phyloP scores from a whole-genome alignment of 2,888 invertebrate genomes.

The Gibbula magus region DNA sequence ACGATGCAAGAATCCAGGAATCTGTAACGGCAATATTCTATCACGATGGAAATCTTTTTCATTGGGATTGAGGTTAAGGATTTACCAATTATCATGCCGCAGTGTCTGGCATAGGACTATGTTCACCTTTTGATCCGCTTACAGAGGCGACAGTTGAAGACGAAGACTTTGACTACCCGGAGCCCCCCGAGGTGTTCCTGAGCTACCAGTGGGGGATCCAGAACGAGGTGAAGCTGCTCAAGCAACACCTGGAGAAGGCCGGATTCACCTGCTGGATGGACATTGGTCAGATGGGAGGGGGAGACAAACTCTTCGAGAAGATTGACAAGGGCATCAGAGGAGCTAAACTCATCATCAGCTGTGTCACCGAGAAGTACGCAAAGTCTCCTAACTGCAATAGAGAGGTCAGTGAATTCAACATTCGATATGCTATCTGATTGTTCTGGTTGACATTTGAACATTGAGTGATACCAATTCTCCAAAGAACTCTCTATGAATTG shows the following conservation, averaged over 20 bases:
- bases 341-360: slow-evolving; percentile 67
- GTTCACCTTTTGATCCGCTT: background rate
- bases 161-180: slow-evolving; percentile 45
- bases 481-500: no score
- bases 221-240: slow-evolving; percentile 65
- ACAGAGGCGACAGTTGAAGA: slow-evolving; percentile 56
- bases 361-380: slow-evolving; percentile 69
- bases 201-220: slow-evolving; percentile 73
- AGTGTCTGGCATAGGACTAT: no score
- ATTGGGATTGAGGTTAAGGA: no score
- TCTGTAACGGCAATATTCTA: no score
- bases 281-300: slow-evolving; percentile 73
- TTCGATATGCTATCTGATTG: no score
- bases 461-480: no score
- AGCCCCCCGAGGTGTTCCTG: slow-evolving; percentile 53
- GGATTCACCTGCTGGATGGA: slow-evolving; percentile 73
- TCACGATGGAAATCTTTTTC: no score
- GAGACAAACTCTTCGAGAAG: slow-evolving; percentile 71
- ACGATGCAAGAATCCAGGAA: no score
- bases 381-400: slow-evolving; percentile 62
- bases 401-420: background rate
- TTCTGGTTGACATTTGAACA: no score
- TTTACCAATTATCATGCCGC: no score
- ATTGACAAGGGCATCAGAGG: slow-evolving; percentile 69
- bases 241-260: slow-evolving; percentile 67